A percentile compares a stretch with the other conserved stretches of the same genome.
Conservation (phyloP, 1,140 invertebrate species). For the Solen grandis region DNA sequence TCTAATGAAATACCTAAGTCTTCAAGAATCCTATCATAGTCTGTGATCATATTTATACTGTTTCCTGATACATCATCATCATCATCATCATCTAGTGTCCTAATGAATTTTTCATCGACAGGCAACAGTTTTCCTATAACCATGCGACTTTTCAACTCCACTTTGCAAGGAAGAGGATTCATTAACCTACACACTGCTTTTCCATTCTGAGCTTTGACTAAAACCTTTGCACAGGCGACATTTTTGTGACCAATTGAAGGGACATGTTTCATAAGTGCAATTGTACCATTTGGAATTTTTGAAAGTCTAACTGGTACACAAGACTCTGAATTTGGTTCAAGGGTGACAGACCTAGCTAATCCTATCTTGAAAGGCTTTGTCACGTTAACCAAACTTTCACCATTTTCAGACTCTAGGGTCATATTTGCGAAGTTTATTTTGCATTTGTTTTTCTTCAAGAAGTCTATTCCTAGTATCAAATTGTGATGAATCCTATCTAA, state of each 20-base stretch:
- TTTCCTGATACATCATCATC: background rate
- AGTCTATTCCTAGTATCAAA: conserved; percentile 25
- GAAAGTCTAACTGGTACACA: conserved; percentile 30
- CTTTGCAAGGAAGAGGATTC: conserved; percentile 4
- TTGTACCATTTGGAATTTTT: background rate
- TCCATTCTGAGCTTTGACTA: conserved; percentile 8
- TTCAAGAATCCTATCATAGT: background rate
- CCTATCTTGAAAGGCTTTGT: background rate
- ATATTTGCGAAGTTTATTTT: conserved; percentile 6
- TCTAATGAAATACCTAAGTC: conserved; percentile 19
- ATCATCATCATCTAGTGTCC: background rate
- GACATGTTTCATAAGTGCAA: conserved; percentile 12
- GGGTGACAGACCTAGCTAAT: background rate
- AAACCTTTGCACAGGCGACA: conserved; percentile 3
- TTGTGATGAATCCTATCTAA: conserved; percentile 23
- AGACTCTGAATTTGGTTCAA: background rate
- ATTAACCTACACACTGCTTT: conserved; percentile 15
- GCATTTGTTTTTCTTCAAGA: conserved; percentile 27
- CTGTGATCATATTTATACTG: background rate
- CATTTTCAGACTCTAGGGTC: background rate
- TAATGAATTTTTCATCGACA: conserved; percentile 26
- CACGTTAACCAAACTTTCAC: background rate
- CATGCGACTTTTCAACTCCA: background rate
- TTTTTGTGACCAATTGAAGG: background rate
- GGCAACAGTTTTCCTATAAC: conserved; percentile 29